Base-by-base conservation (phyloP, 2,888 invertebrate species). In the Ametastegia equiseti region DNA sequence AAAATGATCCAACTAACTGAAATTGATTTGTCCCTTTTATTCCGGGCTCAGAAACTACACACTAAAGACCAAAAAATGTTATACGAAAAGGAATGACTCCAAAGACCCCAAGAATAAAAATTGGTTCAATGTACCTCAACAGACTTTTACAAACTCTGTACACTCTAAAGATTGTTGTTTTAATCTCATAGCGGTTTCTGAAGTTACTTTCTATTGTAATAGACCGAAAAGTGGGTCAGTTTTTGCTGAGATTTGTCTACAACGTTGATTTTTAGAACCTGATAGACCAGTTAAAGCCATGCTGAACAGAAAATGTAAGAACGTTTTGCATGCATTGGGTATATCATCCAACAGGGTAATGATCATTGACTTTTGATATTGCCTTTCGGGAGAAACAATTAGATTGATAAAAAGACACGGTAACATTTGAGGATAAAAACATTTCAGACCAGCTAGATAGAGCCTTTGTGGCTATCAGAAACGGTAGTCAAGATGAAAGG, bases 401-500 rank as follows among this genome's bases (percentile, higher is more conserved):
- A 27, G 23, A 11, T 7, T n/a, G 36, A 33, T 65, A 13, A 67
- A 67, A 7, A 23, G 11, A 30, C 15, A 30, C 15, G 23, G 11
- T 13, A 57, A 27, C 15, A 75, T 33, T 54, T 19, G 19, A 45
- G 19, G 69, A 45, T 45, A 2, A 54, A 54, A n/a, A 15, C 2
- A 60, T 78, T 85, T 39, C 83, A 93, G 97, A 97, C 92, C 96
- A 97, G 89, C 93, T 97, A 86, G 97, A 97, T 92, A 90, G 93
- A 87, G 95, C 95, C 88, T 97, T 97, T 93, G 96, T 96, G 88
- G 95, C 96, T 89, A 97, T 97, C 92, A 95, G 97, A 88, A 97
- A 97, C 93, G 97, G 97, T 88, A 97, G 97, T 88, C 96, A 97
- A 92, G 97, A 97, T 92, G 96, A 96, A 92, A 95, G 96, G 91